Percentiles rank a stretch among this genome's conserved stretches.
Evolutionary conservation across 2,113 vertebrate species (phyloP).

Genomic region (Hipposideros armiger): DNA sequence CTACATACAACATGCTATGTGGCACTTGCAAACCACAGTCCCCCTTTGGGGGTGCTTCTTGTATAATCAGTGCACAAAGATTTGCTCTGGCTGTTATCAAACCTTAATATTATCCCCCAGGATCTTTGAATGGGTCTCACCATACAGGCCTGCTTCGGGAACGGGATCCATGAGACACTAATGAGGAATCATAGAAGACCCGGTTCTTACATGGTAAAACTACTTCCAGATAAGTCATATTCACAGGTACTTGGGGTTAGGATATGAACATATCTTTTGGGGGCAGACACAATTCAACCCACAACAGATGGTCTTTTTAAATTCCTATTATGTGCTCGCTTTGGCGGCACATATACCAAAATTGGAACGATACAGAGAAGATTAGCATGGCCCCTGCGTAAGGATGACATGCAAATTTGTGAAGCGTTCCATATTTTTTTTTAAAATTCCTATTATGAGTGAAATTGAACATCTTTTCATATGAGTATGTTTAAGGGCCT

Average conservation of each 20-base stretch:
- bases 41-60: neutral
- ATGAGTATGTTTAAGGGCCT: neutral
- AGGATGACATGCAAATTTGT: too few species aligned
- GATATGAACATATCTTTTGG: neutral
- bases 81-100: slow-evolving; percentile 3
- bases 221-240: neutral
- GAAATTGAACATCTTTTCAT: neutral
- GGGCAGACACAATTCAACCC: neutral
- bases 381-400: too few species aligned
- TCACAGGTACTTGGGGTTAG: neutral
- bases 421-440: neutral
- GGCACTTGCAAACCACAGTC: neutral
- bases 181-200: neutral
- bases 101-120: neutral
- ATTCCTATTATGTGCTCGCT: neutral
- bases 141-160: neutral
- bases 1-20: neutral
- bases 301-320: neutral
- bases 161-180: too few species aligned
- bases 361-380: too few species aligned
- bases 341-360: too few species aligned
- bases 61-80: neutral
- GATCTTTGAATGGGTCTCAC: neutral
- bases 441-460: neutral
- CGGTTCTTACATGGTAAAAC: neutral